A percentile compares a stretch with the other conserved stretches of the same genome.
These are phyloP conservation scores for Thomomys bottae DNA, from an alignment of 2,113 vertebrate genomes.

Conservation along the genomic window DNA sequence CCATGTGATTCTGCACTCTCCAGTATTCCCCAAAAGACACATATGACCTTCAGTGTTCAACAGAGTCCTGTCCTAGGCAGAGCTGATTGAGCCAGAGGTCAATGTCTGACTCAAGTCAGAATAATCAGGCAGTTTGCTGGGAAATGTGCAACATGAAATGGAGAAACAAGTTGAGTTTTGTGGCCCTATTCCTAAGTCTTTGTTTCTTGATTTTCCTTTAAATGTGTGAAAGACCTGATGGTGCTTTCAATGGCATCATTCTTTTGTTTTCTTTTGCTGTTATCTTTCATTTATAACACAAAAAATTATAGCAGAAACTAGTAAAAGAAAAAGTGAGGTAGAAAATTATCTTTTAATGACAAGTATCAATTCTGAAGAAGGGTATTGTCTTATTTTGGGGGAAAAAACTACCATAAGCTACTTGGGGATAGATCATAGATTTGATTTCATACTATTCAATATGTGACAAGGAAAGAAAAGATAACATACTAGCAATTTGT, in stretches of 20 bases:
- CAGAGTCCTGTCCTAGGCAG: not conserved
- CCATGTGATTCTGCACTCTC: not conserved
- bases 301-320: not conserved
- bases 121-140: not conserved
- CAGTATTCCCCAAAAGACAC: not conserved
- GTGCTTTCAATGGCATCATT: conserved; percentile 17
- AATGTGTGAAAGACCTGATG: not conserved
- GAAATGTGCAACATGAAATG: not conserved
- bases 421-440: not conserved
- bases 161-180: not conserved
- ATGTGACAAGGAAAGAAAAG: not conserved
- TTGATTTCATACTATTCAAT: not conserved
- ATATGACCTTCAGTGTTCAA: not conserved
- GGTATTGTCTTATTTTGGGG: not conserved
- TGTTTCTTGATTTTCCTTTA: conserved; percentile 16
- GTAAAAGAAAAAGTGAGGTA: not conserved
- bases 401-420: not conserved
- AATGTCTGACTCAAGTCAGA: not conserved
- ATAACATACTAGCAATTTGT: conserved; percentile 4
- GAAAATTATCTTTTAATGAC: not conserved
- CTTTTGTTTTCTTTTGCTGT: not conserved
- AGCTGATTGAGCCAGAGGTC: not conserved
- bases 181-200: not conserved
- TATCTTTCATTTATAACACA: not conserved
- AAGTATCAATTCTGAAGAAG: not conserved